phyloP scores from a whole-genome alignment of 1,140 invertebrate genomes.

The Liolophura sinensis region DNA sequence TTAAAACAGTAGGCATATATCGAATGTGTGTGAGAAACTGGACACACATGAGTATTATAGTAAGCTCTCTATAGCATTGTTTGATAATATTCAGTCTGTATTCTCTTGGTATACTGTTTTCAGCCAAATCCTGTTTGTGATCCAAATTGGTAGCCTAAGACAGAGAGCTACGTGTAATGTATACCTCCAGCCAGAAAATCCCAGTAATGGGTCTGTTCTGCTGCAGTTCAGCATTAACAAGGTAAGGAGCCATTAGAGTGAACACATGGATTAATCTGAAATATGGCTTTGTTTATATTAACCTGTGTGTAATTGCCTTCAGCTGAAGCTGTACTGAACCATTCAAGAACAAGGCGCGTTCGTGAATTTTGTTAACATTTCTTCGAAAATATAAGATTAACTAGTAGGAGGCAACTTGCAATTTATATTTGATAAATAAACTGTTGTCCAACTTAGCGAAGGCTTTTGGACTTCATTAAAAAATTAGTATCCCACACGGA shows the following conservation, averaged over 20 bases:
- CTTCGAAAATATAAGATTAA: too few relatives aligned
- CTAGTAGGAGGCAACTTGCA: neutral
- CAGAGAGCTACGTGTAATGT: slow-evolving; percentile 58
- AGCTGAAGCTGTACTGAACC: too few relatives aligned
- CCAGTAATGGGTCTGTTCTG: slow-evolving; percentile 53
- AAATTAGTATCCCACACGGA: neutral
- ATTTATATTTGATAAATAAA: neutral
- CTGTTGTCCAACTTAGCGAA: neutral
- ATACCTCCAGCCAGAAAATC: slow-evolving; percentile 29
- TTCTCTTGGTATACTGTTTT: slow-evolving; percentile 12
- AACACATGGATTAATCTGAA: too few relatives aligned
- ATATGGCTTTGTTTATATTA: too few relatives aligned
- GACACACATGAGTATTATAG: too few relatives aligned
- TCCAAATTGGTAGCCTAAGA: slow-evolving; percentile 58
- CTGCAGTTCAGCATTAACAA: slow-evolving; percentile 58
- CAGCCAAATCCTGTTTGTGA: slow-evolving; percentile 62
- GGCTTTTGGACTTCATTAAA: neutral
- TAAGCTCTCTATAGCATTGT: too few relatives aligned
- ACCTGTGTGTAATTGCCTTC: too few relatives aligned
- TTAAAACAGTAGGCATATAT: too few relatives aligned
- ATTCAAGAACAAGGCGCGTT: too few relatives aligned
- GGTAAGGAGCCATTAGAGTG: slow-evolving; percentile 23
- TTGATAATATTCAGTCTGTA: neutral
- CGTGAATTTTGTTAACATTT: too few relatives aligned
- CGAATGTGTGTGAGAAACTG: too few relatives aligned